Evolutionary conservation across 2,113 vertebrate genomes (phyloP).

Genomic region (Ceyx cyanopectus): DNA sequence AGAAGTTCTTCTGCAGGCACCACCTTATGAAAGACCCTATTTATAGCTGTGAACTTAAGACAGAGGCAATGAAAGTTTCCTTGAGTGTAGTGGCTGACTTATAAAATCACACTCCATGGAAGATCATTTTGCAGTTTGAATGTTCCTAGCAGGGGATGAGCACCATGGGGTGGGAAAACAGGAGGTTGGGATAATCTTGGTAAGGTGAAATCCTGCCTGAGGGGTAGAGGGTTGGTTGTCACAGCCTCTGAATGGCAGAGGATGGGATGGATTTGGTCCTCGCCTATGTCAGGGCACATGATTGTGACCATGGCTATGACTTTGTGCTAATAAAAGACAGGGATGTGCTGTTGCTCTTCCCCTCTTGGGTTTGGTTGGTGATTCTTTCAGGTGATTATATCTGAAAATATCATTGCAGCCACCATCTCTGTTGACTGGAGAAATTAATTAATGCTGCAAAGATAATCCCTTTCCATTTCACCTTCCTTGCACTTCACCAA

Average conservation of each 20-base stretch:
- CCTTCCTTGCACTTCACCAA: not conserved
- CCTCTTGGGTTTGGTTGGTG: not conserved
- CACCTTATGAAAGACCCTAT: slow-evolving; percentile 27
- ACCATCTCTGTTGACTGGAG: not conserved
- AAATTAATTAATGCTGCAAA: not conserved
- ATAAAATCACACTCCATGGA: not conserved
- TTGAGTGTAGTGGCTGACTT: not conserved
- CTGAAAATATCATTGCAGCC: not conserved
- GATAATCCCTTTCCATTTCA: not conserved
- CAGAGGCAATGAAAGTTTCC: not conserved
- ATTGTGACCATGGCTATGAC: not conserved
- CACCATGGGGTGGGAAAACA: fast-evolving
- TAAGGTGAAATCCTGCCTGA: not conserved
- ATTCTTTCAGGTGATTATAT: not conserved
- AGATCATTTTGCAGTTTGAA: not conserved
- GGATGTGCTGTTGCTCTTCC: not conserved
- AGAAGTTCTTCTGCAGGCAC: slow-evolving; percentile 22
- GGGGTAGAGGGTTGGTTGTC: not conserved
- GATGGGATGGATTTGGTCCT: not conserved
- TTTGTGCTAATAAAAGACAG: not conserved
- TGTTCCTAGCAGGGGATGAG: not conserved
- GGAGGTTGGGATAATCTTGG: not conserved
- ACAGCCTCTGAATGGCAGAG: not conserved
- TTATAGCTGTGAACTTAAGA: slow-evolving; percentile 29
- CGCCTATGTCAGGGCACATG: fast-evolving